A percentile compares a stretch with the other conserved stretches of the same genome.
Evolutionary conservation across 2,888 invertebrate species (phyloP).

Genomic region (Limnephilus marmoratus): DNA sequence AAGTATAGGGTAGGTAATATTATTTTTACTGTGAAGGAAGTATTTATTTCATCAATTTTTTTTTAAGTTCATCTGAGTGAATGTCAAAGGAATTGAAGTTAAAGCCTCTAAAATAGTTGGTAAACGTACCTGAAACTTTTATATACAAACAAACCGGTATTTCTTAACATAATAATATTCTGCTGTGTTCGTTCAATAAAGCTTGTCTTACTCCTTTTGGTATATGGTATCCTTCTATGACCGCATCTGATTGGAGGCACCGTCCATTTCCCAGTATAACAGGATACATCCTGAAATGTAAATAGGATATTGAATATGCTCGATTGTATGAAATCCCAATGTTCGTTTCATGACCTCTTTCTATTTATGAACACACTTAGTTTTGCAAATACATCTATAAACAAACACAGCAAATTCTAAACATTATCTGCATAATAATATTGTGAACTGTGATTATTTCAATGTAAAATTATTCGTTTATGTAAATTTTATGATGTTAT

Average conservation of each 20-base stretch:
- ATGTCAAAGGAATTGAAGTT: neutral
- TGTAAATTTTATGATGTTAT: too few species aligned
- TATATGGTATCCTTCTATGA: slow-evolving; percentile 86
- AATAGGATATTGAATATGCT: neutral
- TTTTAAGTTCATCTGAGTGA: neutral
- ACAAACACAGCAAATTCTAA: neutral
- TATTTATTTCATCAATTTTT: neutral
- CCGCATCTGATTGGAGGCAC: slow-evolving; percentile 84
- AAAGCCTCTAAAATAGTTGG: neutral
- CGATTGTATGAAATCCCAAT: neutral
- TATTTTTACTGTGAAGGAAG: neutral
- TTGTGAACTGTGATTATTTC: too few species aligned
- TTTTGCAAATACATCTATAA: neutral
- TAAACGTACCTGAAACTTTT: neutral
- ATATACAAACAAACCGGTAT: neutral
- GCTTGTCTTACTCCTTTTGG: slow-evolving; percentile 85
- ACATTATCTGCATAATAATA: neutral
- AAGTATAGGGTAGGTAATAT: neutral
- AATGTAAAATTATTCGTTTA: too few species aligned
- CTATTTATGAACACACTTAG: neutral
- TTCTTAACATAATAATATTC: neutral
- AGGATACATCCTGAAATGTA: slow-evolving; percentile 83
- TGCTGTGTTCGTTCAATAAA: neutral
- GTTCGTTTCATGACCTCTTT: neutral
- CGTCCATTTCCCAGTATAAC: slow-evolving; percentile 89